These are phyloP conservation scores for Archocentrus centrarchus DNA, from an alignment of 2,113 vertebrate genomes.

Conservation along the genomic window DNA sequence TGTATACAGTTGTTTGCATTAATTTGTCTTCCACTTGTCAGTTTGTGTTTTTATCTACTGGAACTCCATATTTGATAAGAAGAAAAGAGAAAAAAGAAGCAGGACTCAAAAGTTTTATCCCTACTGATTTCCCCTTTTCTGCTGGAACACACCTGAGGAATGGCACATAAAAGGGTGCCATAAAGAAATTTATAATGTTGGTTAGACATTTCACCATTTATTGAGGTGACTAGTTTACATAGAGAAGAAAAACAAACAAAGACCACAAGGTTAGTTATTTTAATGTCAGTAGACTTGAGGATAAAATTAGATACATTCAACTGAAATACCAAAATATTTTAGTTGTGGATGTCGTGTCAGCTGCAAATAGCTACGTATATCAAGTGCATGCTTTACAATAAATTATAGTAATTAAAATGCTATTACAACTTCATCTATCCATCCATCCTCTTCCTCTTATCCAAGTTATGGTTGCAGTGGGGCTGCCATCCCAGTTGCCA, in stretches of 20 bases:
- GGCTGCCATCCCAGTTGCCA: neutral
- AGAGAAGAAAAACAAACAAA: neutral
- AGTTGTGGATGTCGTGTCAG: neutral
- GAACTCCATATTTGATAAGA: neutral
- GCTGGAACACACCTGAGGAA: neutral
- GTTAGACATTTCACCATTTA: neutral
- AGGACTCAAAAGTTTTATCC: neutral
- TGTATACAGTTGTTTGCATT: neutral
- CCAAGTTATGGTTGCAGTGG: too few relatives aligned
- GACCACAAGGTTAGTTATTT: neutral
- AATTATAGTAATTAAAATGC: neutral
- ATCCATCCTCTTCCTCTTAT: neutral
- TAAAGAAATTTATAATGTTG: neutral
- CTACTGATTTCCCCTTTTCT: neutral
- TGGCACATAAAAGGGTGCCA: neutral
- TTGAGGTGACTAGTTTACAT: neutral
- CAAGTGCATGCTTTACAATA: neutral
- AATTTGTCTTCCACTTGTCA: neutral
- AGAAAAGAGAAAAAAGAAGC: neutral
- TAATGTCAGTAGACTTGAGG: neutral
- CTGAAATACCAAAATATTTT: neutral
- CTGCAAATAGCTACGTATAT: neutral
- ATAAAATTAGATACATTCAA: neutral
- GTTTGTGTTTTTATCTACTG: neutral
- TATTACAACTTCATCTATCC: neutral